Percentiles rank a stretch among this genome's conserved stretches.
These are phyloP conservation scores for Drosophila navojoa DNA, from an alignment of 1,140 invertebrate species.

Conservation along the genomic window DNA sequence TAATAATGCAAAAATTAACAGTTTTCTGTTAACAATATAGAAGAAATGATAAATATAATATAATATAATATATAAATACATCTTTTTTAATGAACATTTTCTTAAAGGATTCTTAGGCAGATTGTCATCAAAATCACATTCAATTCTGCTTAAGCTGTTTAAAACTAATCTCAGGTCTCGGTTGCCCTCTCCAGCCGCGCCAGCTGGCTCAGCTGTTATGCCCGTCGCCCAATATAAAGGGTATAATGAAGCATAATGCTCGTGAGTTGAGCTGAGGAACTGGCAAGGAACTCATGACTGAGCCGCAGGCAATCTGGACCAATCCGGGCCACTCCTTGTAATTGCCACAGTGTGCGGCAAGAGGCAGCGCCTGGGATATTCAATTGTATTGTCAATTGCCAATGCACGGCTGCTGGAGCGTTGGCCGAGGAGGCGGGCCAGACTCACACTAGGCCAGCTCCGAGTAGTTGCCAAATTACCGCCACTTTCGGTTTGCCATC, in stretches of 20 bases:
- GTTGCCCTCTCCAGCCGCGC: no score
- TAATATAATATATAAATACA: background rate
- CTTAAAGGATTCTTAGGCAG: background rate
- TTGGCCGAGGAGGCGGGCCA: background rate
- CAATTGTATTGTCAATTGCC: conserved; percentile 51
- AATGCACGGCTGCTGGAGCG: conserved; percentile 19
- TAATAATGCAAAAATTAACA: no score
- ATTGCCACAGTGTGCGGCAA: conserved; percentile 58
- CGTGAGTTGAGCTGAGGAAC: conserved; percentile 52
- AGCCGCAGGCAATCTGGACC: conserved; percentile 53
- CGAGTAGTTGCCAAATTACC: conserved; percentile 67
- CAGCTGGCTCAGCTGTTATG: conserved; percentile 44
- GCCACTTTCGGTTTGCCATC: conserved; percentile 61
- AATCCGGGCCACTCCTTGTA: conserved; percentile 61
- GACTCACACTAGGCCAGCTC: background rate
- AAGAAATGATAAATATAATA: no score
- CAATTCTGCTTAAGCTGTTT: background rate
- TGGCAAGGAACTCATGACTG: conserved; percentile 64
- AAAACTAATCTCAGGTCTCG: background rate
- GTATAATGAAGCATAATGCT: conserved; percentile 54
- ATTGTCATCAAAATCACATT: background rate
- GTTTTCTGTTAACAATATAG: no score
- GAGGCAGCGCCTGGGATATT: conserved; percentile 30
- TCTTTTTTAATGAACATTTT: no score
- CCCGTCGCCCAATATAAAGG: conserved; percentile 32